Evolutionary conservation across 2,797 vertebrate genomes (phyloP).

Genomic region (Rhabdomys pumilio): DNA sequence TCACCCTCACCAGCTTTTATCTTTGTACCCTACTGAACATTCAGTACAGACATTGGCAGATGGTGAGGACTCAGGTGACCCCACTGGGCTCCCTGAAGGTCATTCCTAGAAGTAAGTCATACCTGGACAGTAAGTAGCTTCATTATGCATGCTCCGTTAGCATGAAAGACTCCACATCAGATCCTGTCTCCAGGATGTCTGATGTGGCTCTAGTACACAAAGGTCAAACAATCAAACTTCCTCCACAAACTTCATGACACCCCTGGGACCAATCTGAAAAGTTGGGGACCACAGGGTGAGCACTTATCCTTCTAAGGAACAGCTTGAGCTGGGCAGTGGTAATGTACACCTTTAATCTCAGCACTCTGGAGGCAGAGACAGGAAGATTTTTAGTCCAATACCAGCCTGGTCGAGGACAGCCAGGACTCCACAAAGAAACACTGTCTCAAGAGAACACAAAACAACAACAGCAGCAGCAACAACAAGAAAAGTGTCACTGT

Average conservation of each 20-base stretch:
- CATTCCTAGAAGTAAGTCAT: slow-evolving; percentile 22
- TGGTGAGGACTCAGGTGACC: not conserved
- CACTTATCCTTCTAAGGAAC: slow-evolving; percentile 18
- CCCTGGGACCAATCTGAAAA: not conserved
- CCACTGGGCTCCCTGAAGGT: not conserved
- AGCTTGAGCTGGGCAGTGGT: not conserved
- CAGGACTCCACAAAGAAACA: not conserved
- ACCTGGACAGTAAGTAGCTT: not conserved
- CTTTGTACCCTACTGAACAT: not conserved
- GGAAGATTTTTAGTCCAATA: not conserved
- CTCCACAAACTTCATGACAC: slow-evolving; percentile 32
- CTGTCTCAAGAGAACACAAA: not conserved
- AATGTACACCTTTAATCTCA: not conserved
- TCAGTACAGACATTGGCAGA: not conserved
- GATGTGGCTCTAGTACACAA: not conserved
- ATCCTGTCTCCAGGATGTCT: not conserved
- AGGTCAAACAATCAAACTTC: not conserved
- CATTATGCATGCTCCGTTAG: not conserved
- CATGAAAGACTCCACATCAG: not conserved
- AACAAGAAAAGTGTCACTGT: not conserved
- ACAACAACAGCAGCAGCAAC: not conserved
- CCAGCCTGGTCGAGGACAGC: not conserved
- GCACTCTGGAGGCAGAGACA: not conserved
- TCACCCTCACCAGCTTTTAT: not conserved
- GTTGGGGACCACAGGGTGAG: not conserved